Percentiles rank a stretch among this genome's conserved stretches.
Evolutionary conservation across 2,888 invertebrate genomes (phyloP).

Genomic region (Encarsia formosa): DNA sequence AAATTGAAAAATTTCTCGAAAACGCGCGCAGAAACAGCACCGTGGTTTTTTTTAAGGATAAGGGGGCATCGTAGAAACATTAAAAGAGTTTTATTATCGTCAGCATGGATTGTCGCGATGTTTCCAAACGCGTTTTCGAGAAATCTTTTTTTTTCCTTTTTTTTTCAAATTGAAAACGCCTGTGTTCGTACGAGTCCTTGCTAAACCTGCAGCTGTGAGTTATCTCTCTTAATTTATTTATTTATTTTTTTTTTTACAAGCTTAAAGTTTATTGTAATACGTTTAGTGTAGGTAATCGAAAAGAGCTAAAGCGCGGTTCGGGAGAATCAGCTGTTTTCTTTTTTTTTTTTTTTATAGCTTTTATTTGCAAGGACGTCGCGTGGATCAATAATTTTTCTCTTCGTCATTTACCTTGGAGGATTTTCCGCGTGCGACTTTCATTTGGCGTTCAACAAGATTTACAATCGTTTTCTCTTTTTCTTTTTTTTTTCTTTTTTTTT

Average conservation of each 20-base stretch:
- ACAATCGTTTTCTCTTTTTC: constrained; percentile 31
- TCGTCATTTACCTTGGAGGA: constrained; percentile 3
- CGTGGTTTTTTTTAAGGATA: too few species aligned
- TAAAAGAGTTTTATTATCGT: not conserved
- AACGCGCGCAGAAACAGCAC: constrained; percentile 11
- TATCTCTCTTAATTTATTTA: too few species aligned
- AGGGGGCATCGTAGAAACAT: constrained; percentile 10
- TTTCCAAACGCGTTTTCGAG: constrained; percentile 10
- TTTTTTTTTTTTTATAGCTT: too few species aligned
- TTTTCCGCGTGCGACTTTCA: constrained; percentile 30
- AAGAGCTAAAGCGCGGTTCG: constrained; percentile 3
- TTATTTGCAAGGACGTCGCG: constrained; percentile 16
- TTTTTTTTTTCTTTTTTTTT: constrained; percentile 12
- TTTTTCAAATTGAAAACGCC: too few species aligned
- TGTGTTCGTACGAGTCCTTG: too few species aligned
- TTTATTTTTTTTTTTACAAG: too few species aligned
- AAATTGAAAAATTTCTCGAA: not conserved
- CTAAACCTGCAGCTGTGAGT: too few species aligned
- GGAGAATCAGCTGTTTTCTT: not conserved
- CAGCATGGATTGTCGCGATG: not conserved
- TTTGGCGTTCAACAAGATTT: constrained; percentile 40
- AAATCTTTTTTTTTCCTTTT: not conserved
- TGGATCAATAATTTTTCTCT: constrained; percentile 19
- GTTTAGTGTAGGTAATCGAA: constrained; percentile 5
- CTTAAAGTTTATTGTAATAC: not conserved